These are phyloP conservation scores for Coreius guichenoti DNA, from an alignment of 2,797 vertebrate species.

Conservation along the genomic window DNA sequence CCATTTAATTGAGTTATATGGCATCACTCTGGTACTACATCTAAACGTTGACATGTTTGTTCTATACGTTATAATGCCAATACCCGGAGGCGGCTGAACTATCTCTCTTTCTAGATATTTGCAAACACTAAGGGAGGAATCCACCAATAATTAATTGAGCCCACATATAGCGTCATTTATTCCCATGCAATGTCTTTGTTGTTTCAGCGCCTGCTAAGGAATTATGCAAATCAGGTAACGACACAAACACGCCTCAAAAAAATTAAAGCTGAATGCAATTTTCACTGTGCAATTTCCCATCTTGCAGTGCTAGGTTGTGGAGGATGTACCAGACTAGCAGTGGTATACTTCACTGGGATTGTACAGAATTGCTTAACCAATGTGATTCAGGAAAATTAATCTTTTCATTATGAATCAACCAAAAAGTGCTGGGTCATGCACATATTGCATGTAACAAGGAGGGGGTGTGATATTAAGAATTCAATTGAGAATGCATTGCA, in stretches of 20 bases:
- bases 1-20: constrained; percentile 23
- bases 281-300: constrained; percentile 9
- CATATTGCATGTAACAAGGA: background rate
- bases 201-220: constrained; percentile 2
- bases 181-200: background rate
- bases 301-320: background rate
- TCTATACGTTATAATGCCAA: constrained; percentile 2
- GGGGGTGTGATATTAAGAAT: background rate
- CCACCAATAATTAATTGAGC: background rate
- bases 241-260: background rate
- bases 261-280: background rate
- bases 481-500: background rate
- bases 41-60: constrained; percentile 18
- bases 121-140: background rate
- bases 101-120: background rate
- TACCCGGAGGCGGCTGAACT: constrained; percentile 8
- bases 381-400: background rate
- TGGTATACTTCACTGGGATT: constrained; percentile 8
- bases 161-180: background rate
- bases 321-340: background rate
- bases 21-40: constrained; percentile 17
- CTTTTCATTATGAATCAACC: background rate
- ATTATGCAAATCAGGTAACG: constrained; percentile 17
- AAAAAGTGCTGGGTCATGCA: background rate
- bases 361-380: background rate